Conservation (phyloP, 2,113 vertebrate genomes). For the Proteles cristata region DNA sequence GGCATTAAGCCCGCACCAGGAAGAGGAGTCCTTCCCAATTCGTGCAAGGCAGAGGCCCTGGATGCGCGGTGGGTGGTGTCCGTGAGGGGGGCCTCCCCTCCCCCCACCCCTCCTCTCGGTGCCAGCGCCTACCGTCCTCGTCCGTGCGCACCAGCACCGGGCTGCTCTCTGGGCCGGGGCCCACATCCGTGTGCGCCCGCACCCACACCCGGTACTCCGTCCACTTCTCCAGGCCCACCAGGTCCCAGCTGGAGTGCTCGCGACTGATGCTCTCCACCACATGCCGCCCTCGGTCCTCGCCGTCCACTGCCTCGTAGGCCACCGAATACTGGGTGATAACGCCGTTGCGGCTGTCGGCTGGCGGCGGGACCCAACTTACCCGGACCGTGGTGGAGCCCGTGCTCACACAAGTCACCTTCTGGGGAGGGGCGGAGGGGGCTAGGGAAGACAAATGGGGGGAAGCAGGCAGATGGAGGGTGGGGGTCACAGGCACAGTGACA, state of each 20-base stretch:
- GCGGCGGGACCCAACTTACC: constrained; percentile 99
- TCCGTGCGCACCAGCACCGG: constrained; percentile 94
- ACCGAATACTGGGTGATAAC: constrained; percentile 96
- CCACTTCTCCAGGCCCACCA: constrained; percentile 99
- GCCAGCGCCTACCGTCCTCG: constrained; percentile 94
- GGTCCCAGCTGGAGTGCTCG: constrained; percentile 93
- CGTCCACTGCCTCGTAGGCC: constrained; percentile 87
- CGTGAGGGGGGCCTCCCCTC: not conserved
- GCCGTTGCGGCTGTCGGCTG: constrained; percentile 96
- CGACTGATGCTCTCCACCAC: constrained; percentile 93
- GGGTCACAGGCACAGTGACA: constrained; percentile 82
- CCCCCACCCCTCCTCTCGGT: fast-evolving
- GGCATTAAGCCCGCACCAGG: not conserved
- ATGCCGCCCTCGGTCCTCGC: constrained; percentile 94
- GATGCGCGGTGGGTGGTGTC: not conserved
- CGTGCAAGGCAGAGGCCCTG: not conserved
- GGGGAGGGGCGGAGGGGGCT: constrained; percentile 99
- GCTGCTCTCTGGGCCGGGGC: constrained; percentile 96
- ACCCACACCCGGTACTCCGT: constrained; percentile 99
- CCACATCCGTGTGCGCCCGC: constrained; percentile 97
- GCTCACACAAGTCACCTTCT: constrained; percentile 94
- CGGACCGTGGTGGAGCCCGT: constrained; percentile 96
- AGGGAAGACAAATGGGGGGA: constrained; percentile 92
- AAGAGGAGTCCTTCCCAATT: not conserved
- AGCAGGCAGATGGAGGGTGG: constrained; percentile 85